A percentile compares a stretch with the other conserved stretches of the same genome.
These are phyloP conservation scores for Polydrusus cervinus DNA, from an alignment of 2,888 invertebrate genomes.

Conservation along the genomic window DNA sequence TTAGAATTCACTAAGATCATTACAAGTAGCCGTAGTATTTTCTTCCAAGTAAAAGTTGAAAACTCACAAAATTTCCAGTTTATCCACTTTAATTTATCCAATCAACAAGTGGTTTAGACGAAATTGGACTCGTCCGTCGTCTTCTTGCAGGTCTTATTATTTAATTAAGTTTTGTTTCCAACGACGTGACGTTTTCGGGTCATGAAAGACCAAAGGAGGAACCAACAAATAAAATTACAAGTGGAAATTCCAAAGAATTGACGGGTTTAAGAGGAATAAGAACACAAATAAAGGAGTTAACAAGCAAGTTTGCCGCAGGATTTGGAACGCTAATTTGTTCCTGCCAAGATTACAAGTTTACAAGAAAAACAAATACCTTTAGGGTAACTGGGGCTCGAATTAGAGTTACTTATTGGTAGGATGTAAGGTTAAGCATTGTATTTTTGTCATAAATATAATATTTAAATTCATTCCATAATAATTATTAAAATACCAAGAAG, in stretches of 20 bases:
- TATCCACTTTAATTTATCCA: not conserved
- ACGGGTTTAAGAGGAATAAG: constrained; percentile 8
- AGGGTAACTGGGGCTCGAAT: not conserved
- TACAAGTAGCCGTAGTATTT: no score
- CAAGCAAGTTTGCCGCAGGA: constrained; percentile 12
- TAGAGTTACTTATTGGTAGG: not conserved
- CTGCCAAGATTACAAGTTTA: not conserved
- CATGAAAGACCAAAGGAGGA: constrained; percentile 35
- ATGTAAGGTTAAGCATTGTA: not conserved
- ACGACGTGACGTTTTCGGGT: constrained; percentile 41
- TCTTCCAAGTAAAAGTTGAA: no score
- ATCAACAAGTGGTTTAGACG: constrained; percentile 38
- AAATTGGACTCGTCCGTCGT: constrained; percentile 40
- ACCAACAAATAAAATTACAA: constrained; percentile 37
- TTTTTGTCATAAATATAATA: not conserved
- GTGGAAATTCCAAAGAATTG: constrained; percentile 34
- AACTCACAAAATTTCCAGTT: no score
- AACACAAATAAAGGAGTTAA: constrained; percentile 37
- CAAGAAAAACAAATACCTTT: constrained; percentile 6
- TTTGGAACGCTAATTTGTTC: constrained; percentile 23
- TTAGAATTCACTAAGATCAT: no score
- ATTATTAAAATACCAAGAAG: no score
- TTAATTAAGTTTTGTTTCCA: constrained; percentile 41
- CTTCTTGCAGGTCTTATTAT: constrained; percentile 38
- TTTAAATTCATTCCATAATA: no score